A percentile compares a stretch with the other conserved stretches of the same genome.
phyloP scores from a whole-genome alignment of 1,140 invertebrate species.

The Drepana arcuata region DNA sequence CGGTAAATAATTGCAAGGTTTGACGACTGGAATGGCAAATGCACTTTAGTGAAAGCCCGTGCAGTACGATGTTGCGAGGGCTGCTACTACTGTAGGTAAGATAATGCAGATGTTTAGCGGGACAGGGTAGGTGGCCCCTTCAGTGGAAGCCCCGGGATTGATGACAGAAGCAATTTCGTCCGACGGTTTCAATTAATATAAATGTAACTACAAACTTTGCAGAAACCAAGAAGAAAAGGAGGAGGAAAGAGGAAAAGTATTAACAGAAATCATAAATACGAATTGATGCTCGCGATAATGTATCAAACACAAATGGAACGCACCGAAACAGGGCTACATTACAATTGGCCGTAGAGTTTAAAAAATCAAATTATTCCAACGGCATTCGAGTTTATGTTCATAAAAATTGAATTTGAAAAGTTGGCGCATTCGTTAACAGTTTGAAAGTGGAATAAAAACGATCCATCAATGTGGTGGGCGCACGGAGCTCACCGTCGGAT shows the following conservation, averaged over 20 bases:
- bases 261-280: too few species aligned
- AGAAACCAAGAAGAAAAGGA: too few species aligned
- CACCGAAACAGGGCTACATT: too few species aligned
- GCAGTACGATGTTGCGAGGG: slow-evolving; percentile 47
- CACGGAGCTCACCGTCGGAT: slow-evolving; percentile 44
- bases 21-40: slow-evolving; percentile 46
- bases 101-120: slow-evolving; percentile 58
- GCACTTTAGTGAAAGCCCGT: slow-evolving; percentile 59
- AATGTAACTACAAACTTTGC: slow-evolving; percentile 33
- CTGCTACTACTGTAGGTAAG: slow-evolving; percentile 59
- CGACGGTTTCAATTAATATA: slow-evolving; percentile 62
- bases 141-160: slow-evolving; percentile 28
- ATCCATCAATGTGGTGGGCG: slow-evolving; percentile 57
- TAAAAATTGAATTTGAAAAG: slow-evolving; percentile 52
- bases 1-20: slow-evolving; percentile 42
- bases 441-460: slow-evolving; percentile 57
- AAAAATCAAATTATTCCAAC: slow-evolving; percentile 43
- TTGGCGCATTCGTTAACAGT: slow-evolving; percentile 44
- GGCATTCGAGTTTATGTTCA: too few species aligned
- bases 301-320: too few species aligned
- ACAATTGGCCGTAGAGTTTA: too few species aligned
- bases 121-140: slow-evolving; percentile 31
- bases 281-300: too few species aligned
- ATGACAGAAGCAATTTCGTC: slow-evolving; percentile 54
- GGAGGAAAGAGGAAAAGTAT: too few species aligned